These are phyloP conservation scores for Chlorops oryzae DNA, from an alignment of 1,140 invertebrate species.

Conservation along the genomic window DNA sequence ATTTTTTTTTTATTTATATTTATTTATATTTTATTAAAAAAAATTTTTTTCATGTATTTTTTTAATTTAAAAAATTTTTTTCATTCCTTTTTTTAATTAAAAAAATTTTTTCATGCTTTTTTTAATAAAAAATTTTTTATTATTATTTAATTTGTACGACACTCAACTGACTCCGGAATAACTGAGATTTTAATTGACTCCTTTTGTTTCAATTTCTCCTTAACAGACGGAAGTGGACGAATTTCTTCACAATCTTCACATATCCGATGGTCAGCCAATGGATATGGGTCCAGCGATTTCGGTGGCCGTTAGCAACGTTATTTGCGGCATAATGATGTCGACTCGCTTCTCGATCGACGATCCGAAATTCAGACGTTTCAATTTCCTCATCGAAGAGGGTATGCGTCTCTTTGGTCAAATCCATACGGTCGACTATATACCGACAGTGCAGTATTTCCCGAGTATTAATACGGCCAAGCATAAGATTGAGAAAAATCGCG, in stretches of 20 bases:
- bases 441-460: slow-evolving; percentile 65
- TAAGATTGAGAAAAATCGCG: slow-evolving; percentile 74
- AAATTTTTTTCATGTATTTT: no score
- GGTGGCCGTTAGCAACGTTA: slow-evolving; percentile 84
- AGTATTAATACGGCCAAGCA: slow-evolving; percentile 62
- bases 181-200: no score
- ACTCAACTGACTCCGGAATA: no score
- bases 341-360: slow-evolving; percentile 75
- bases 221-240: slow-evolving; percentile 70
- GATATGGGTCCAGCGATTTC: slow-evolving; percentile 67
- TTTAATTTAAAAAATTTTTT: no score
- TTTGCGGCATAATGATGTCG: slow-evolving; percentile 85
- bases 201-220: slow-evolving; percentile 19
- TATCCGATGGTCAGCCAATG: slow-evolving; percentile 56
- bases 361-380: slow-evolving; percentile 67
- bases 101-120: no score
- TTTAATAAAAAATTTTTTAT: slow-evolving; percentile 16
- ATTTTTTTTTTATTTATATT: no score
- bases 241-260: slow-evolving; percentile 60
- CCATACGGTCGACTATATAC: slow-evolving; percentile 60
- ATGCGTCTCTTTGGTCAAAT: slow-evolving; percentile 79
- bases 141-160: no score
- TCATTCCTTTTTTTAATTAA: no score
- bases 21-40: no score
- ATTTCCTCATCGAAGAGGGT: slow-evolving; percentile 79